phyloP scores from a whole-genome alignment of 2,797 vertebrate species.

The Neoniphon sammara region DNA sequence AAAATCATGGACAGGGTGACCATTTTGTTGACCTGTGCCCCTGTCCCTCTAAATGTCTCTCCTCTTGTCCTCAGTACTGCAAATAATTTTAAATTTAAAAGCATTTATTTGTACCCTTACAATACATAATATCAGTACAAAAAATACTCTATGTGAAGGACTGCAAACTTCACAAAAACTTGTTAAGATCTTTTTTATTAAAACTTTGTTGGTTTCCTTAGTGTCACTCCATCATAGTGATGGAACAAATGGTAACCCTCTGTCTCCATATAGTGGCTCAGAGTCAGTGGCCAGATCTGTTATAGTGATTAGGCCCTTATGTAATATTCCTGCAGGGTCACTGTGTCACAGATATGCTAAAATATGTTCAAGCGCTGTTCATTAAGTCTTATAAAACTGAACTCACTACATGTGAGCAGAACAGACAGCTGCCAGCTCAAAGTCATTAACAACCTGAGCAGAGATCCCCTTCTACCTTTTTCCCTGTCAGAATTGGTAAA shows the following conservation, averaged over 20 bases:
- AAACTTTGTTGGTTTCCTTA: conserved; percentile 6
- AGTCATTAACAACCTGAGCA: conserved; percentile 71
- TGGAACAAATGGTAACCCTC: conserved; percentile 49
- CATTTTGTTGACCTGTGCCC: too few relatives aligned
- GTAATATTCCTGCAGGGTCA: conserved; percentile 64
- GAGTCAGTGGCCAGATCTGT: conserved; percentile 49
- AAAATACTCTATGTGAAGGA: not conserved
- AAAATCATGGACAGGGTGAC: too few relatives aligned
- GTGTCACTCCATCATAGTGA: conserved; percentile 26
- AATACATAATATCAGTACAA: not conserved
- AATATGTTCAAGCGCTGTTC: conserved; percentile 68
- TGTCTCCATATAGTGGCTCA: conserved; percentile 18
- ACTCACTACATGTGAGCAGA: conserved; percentile 63
- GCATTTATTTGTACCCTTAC: not conserved
- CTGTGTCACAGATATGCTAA: conserved; percentile 57
- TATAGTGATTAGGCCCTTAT: conserved; percentile 70
- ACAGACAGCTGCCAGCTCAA: conserved; percentile 59
- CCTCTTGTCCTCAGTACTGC: too few relatives aligned
- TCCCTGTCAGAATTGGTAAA: conserved; percentile 77
- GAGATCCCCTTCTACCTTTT: conserved; percentile 56
- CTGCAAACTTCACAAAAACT: not conserved
- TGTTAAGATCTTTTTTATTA: not conserved
- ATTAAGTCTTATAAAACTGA: conserved; percentile 75
- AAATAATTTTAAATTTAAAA: not conserved
- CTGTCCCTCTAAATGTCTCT: too few relatives aligned